phyloP scores from a whole-genome alignment of 2,113 vertebrate genomes.

The Spheniscus mendiculus region DNA sequence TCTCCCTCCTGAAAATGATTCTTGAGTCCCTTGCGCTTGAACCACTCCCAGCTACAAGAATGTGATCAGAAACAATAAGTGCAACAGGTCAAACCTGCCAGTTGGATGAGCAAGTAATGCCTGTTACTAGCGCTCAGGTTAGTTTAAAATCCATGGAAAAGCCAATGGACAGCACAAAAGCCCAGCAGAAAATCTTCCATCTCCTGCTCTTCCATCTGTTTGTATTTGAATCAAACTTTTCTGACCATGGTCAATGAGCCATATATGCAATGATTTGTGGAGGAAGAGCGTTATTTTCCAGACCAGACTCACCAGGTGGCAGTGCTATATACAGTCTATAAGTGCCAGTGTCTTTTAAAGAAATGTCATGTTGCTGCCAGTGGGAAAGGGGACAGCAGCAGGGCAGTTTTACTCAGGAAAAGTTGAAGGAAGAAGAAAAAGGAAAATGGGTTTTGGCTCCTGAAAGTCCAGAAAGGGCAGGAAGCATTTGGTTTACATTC shows the following conservation, averaged over 20 bases:
- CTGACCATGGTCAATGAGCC: not conserved
- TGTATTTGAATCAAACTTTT: not conserved
- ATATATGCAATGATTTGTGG: not conserved
- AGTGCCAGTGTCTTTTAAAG: not conserved
- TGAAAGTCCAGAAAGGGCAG: not conserved
- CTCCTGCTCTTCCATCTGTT: not conserved
- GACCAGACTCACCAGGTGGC: not conserved
- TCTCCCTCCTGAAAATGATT: not conserved
- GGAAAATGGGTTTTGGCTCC: fast-evolving
- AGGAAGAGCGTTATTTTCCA: not conserved
- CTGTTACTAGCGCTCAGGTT: not conserved
- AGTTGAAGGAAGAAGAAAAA: not conserved
- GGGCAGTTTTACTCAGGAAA: not conserved
- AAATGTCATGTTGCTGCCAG: not conserved
- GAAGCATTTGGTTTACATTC: not conserved
- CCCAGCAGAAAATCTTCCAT: not conserved
- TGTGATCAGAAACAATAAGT: not conserved
- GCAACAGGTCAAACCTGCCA: not conserved
- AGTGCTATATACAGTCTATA: not conserved
- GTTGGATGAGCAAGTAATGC: not conserved
- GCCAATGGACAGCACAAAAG: not conserved
- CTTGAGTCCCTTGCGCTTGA: not conserved
- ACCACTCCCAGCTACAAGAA: not conserved
- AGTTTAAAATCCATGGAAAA: not conserved
- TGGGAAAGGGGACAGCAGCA: not conserved